These are phyloP conservation scores for Baryphthengus martii DNA, from an alignment of 2,113 vertebrate species.

Conservation along the genomic window DNA sequence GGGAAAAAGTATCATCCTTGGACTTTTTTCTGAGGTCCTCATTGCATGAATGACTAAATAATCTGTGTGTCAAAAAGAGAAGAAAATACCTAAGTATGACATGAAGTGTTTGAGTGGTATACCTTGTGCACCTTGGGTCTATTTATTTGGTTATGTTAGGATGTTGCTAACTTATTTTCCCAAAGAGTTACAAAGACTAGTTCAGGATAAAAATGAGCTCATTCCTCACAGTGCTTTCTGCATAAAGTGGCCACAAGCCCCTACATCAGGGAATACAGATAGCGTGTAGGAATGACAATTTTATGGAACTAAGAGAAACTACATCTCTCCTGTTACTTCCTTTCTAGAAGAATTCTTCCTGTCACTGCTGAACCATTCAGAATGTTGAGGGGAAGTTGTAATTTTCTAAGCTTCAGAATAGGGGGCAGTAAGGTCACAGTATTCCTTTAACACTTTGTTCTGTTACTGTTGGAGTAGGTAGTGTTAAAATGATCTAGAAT, in stretches of 20 bases:
- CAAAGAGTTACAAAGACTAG: background rate
- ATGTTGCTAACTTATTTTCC: background rate
- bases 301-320: background rate
- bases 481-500: background rate
- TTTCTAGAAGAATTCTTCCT: background rate
- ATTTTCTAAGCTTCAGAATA: slow-evolving; percentile 21
- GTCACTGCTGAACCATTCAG: background rate
- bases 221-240: background rate
- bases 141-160: background rate
- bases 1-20: background rate
- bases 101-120: background rate
- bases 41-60: background rate
- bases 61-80: background rate
- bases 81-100: background rate
- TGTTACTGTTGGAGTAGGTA: background rate
- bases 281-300: background rate
- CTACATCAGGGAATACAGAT: background rate
- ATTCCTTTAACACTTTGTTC: background rate
- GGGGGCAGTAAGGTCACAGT: slow-evolving; percentile 45
- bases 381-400: background rate
- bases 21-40: background rate
- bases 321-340: background rate
- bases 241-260: background rate
- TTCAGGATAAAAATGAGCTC: background rate
- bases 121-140: background rate